A percentile compares a stretch with the other conserved stretches of the same genome.
These are phyloP conservation scores for Ivindomyrus marchei DNA, from an alignment of 2,113 vertebrate species.

Conservation along the genomic window DNA sequence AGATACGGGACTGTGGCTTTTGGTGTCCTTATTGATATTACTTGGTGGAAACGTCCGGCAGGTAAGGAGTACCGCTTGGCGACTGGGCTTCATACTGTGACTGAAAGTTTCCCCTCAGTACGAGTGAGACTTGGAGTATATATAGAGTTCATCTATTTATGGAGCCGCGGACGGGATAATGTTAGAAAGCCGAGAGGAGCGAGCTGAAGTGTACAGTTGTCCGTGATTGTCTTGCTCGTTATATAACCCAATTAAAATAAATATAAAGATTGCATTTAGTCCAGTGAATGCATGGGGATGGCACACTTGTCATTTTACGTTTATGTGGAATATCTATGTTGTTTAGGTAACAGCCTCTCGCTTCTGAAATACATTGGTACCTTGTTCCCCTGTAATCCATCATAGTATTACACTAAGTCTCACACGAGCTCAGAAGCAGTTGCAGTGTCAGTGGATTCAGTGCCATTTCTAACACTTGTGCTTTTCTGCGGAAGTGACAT, in stretches of 20 bases:
- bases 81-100: not conserved
- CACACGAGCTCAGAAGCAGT: not conserved
- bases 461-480: not conserved
- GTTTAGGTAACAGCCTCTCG: not conserved
- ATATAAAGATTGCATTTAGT: not conserved
- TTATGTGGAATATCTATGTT: not conserved
- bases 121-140: not conserved
- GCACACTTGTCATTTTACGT: not conserved
- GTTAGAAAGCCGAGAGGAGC: not conserved
- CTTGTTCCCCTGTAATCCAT: not conserved
- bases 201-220: not conserved
- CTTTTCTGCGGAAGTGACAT: not conserved
- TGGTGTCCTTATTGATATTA: slow-evolving; percentile 40
- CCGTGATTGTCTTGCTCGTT: not conserved
- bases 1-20: not conserved
- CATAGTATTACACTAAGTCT: not conserved
- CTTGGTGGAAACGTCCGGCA: slow-evolving; percentile 37
- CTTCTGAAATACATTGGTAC: not conserved
- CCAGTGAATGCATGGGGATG: not conserved
- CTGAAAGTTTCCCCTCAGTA: not conserved
- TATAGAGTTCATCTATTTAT: slow-evolving; percentile 45
- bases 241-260: not conserved
- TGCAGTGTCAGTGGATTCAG: not conserved
- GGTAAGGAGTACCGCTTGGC: slow-evolving; percentile 34
- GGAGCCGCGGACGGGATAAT: slow-evolving; percentile 24